Evolutionary conservation across 2,888 invertebrate species (phyloP).

Genomic region (Achlya flavicornis): DNA sequence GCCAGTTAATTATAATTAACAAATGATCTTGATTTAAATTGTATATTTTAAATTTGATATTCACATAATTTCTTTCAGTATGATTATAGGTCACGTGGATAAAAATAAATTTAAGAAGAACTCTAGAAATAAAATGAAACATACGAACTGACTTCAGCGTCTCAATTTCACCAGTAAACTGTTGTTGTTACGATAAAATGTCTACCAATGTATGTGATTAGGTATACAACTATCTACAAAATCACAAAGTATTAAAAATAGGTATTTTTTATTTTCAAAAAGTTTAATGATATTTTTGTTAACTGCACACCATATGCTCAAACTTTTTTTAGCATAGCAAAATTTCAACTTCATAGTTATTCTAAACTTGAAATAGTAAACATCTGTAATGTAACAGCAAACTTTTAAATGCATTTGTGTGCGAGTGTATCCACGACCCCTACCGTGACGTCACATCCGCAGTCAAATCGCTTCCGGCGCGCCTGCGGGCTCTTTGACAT

Average conservation of each 20-base stretch:
- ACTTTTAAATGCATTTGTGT: conserved; percentile 16
- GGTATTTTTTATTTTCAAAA: too few relatives aligned
- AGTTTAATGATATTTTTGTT: too few relatives aligned
- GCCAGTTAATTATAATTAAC: not conserved
- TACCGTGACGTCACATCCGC: conserved; percentile 74
- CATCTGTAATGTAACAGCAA: not conserved
- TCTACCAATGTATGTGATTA: not conserved
- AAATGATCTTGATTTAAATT: not conserved
- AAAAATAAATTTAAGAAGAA: not conserved
- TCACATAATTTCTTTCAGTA: not conserved
- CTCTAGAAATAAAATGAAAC: not conserved
- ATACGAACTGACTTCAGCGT: not conserved
- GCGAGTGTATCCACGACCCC: conserved; percentile 46
- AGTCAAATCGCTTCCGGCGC: conserved; percentile 77
- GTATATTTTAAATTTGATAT: not conserved
- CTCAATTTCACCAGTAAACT: not conserved
- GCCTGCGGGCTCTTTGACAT: conserved; percentile 71
- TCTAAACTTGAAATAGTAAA: not conserved
- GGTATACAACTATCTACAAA: not conserved
- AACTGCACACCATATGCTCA: too few relatives aligned
- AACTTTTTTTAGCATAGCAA: too few relatives aligned
- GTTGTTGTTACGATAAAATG: not conserved
- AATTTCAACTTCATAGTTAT: not conserved
- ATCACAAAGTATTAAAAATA: not conserved
- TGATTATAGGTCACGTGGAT: not conserved